Base-by-base conservation (phyloP, 2,797 vertebrate genomes). In the Thaleichthys pacificus region DNA sequence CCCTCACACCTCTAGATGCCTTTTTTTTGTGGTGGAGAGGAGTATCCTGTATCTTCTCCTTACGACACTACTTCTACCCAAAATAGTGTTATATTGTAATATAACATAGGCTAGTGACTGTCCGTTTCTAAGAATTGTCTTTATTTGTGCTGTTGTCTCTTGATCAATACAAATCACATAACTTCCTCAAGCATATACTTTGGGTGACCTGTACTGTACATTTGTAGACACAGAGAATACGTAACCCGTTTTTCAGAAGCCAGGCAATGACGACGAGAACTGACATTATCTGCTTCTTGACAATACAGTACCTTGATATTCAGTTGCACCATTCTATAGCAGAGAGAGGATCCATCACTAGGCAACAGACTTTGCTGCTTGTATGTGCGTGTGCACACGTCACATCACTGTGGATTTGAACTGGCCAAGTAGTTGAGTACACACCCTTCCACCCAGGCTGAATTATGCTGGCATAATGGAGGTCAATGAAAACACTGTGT, bases 301-400 rank as follows among this genome's bases (percentile, higher is more conserved):
- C 87, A 88, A 80, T 9, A 61, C 58, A 15, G 24, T 74, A 17
- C 73, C 61, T 74, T 81, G 76, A 56, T 75, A 72, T 72, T 24
- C 75, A 63, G 30, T 76, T 63, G 74, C 86, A 84, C 84, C 78
- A 72, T 14, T 81, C 72, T 76, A 75, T 74, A 72, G 17, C 75
- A 77, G 82, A 80, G 63, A 56, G 19, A 86, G 82, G 9, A 2
- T 47, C 82, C 38, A 92, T 91, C 86, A 21, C 91, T 86, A 90
- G 87, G 90, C 91, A 92, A 92, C 90, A 85, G 85, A 79, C 76
- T 72, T 75, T 71, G 81, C 72, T 61, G 63, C 60, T 6, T n/a
- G 24, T 64, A 6, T 47, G 42, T 14, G 42, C 11, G 42, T 47
- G 42, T 47, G 42, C 42, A 47, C 42, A 47, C 42, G 42, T 47